A percentile compares a stretch with the other conserved stretches of the same genome.
Conservation (phyloP, 1,140 invertebrate species). For the Anastrepha ludens region DNA sequence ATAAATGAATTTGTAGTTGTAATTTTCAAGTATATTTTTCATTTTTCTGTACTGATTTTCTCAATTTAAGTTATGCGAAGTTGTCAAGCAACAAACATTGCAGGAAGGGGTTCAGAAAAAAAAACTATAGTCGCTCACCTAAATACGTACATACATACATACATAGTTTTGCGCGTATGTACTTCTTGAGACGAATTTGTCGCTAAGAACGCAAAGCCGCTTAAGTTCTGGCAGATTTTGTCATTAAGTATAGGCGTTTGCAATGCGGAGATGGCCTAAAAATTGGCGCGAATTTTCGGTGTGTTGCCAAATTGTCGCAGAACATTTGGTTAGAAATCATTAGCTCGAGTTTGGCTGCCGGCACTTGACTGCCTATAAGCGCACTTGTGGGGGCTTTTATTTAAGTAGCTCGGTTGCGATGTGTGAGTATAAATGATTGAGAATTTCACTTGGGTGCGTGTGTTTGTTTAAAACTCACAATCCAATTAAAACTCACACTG, state of each 20-base stretch:
- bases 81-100: neutral
- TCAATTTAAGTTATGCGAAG: neutral
- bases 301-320: neutral
- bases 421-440: neutral
- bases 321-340: neutral
- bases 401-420: neutral
- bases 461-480: neutral
- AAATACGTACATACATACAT: neutral
- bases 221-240: neutral
- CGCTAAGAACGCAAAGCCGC: neutral
- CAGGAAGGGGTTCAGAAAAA: neutral
- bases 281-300: neutral
- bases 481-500: conserved; percentile 16
- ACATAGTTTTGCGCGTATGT: neutral
- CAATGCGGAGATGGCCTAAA: neutral
- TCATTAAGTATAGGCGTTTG: neutral
- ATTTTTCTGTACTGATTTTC: neutral
- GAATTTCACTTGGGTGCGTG: too few relatives aligned
- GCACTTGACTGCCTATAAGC: neutral
- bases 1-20: neutral
- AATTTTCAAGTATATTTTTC: neutral
- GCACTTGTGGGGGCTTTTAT: neutral
- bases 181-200: neutral
- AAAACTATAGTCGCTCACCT: neutral
- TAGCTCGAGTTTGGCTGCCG: neutral